Base-by-base conservation (phyloP, 2,888 invertebrate species). In the Strigamia crassipes region DNA sequence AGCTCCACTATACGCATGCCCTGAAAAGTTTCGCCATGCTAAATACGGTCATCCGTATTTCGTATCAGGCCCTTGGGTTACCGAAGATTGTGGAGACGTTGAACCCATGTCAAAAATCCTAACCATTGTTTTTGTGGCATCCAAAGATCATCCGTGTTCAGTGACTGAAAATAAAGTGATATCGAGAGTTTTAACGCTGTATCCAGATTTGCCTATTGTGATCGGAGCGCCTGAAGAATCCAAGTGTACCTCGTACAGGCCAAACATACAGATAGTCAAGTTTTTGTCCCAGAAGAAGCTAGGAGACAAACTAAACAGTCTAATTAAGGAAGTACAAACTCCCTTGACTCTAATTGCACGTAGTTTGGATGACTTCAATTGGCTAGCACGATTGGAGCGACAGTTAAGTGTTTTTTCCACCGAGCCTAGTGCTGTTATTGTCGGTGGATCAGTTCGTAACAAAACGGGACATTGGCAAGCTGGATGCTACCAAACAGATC, bases 401-500 rank as follows among this genome's bases (percentile, higher is more conserved):
- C 85, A 86, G 31, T 83, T 86, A 4, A 61, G 86, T 9, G 86
- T 86, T 51, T 84, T 86, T 41, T 15, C 38, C 8, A 81, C 85
- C 8, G 77, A 27, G 2, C 77, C 77, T 10, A 51, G 83, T n/a
- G 85, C 85, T 3, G 83, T 82, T 2, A 85, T 85, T 0, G 86
- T 84, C 13, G 81, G 81, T 38, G 81, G 81, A n/a, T 38, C 73
- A 0, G n/a, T 42, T 10, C 73, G 81, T n/a, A 84, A 84, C 73
- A 34, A 83, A 1, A 82, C 83, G 38, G 86, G 87, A 1, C 85
- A 85, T 34, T 87, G 87, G 87, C 83, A 82, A 42, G 83, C 84
- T 66, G 86, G 85, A 0, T 87, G 87, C 83, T 85, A 85, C 51
- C 87, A 87, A 82, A 82, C 83, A 0, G 83, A 84, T 4, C 84